A percentile compares a stretch with the other conserved stretches of the same genome.
These are phyloP conservation scores for Rhinopithecus roxellana DNA, from an alignment of 2,113 vertebrate genomes.

Conservation along the genomic window DNA sequence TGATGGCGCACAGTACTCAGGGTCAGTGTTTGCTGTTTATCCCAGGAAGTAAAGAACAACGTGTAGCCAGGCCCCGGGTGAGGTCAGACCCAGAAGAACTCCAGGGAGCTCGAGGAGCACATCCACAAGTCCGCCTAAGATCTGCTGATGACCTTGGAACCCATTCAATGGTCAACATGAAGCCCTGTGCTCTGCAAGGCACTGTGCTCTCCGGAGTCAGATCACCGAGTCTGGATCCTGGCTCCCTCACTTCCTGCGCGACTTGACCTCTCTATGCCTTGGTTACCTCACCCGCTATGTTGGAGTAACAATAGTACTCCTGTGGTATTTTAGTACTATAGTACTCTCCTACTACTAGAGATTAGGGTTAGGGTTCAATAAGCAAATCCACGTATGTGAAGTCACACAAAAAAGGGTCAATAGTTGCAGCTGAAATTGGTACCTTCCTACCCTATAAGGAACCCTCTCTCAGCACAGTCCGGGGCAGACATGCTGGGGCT, in stretches of 20 bases:
- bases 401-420: too few relatives aligned
- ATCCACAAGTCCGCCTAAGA: too few relatives aligned
- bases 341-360: neutral
- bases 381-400: rapidly evolving
- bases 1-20: neutral
- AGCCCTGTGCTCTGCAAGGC: rapidly evolving
- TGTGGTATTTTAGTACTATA: rapidly evolving
- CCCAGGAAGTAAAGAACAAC: neutral
- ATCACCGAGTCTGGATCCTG: rapidly evolving
- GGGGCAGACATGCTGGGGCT: neutral
- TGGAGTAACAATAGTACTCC: rapidly evolving
- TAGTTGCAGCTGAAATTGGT: rapidly evolving
- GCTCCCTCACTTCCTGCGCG: neutral
- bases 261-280: neutral
- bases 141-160: rapidly evolving
- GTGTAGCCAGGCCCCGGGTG: neutral
- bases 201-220: neutral
- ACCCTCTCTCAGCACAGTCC: neutral
- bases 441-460: neutral
- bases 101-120: neutral
- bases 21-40: rapidly evolving
- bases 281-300: neutral
- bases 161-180: rapidly evolving
- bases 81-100: neutral
- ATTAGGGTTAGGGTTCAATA: rapidly evolving